Base-by-base conservation (phyloP, 2,888 invertebrate genomes). In the Synanthedon formicaeformis region DNA sequence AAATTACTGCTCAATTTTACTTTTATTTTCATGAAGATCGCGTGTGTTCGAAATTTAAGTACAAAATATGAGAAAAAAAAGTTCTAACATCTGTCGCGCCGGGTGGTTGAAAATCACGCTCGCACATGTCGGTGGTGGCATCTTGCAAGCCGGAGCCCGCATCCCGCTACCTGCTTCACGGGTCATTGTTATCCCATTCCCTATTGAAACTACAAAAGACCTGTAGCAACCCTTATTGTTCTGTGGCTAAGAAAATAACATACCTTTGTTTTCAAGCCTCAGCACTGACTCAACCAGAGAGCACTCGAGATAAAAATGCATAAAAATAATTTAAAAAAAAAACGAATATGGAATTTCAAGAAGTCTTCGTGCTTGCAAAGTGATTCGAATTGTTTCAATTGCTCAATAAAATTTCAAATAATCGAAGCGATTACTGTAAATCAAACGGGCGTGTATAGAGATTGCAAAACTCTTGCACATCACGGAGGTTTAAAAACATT, bases 101-200 rank as follows among this genome's bases (percentile, higher is more conserved):
- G 73, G 76, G 70, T 76, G 74, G 71, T 57, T 57, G 56, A 56
- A 68, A 77, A 77, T 75, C 75, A 64, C 57, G 67, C 61, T 64
- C 55, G 71, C 80, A 77, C 71, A 81, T 80, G 81, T 72, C 69
- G 34, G 65, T 49, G 48, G 53, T 41, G 49, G 53, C 55, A 71
- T 74, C 69, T 75, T 70, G 73, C 66, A 62, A 56, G 57, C 61
- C 48, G 45, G 51, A 54, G 62, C 81, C 84, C 81, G 78, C 79
- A 79, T 78, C 75, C 70, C 73, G 66, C 81, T 85, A 85, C 84
- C 85, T 85, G 85, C 75, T 60, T 59, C 60, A 55, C 60, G 62
- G 55, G 53, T 63, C 68, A 79, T 82, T 83, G 81, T 83, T 76
- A 60, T 66, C 62, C 62, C 58, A 57, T 58, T 63, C 67, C 69